A percentile compares a stretch with the other conserved stretches of the same genome.
These are phyloP conservation scores for Eubasilissa regina DNA, from an alignment of 1,140 invertebrate species.

Conservation along the genomic window DNA sequence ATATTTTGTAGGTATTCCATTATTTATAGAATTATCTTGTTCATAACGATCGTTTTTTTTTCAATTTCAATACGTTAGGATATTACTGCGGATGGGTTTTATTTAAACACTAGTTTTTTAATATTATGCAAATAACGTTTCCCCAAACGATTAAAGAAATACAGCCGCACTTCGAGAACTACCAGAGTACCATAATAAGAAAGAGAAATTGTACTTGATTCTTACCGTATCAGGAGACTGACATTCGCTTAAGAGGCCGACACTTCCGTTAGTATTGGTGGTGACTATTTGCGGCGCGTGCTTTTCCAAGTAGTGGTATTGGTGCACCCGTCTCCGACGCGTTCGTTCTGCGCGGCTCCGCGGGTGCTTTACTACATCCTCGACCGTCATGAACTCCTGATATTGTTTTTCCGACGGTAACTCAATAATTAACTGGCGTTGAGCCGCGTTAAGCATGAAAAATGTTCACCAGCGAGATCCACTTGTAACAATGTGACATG, in stretches of 20 bases:
- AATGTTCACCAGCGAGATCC: neutral
- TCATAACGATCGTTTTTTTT: too few species aligned
- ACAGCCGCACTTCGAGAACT: neutral
- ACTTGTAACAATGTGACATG: slow-evolving; percentile 14
- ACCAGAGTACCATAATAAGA: neutral
- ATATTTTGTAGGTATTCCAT: too few species aligned
- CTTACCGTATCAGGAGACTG: slow-evolving; percentile 14
- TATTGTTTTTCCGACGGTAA: neutral
- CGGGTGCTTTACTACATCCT: slow-evolving; percentile 30
- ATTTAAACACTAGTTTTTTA: too few species aligned
- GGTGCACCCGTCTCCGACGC: slow-evolving; percentile 25
- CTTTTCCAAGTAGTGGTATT: slow-evolving; percentile 8
- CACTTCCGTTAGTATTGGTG: neutral
- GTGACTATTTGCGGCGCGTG: slow-evolving; percentile 16
- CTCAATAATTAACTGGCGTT: neutral
- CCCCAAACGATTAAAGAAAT: too few species aligned
- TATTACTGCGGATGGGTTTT: too few species aligned
- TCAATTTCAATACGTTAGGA: too few species aligned
- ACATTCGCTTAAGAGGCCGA: neutral
- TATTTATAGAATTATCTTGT: too few species aligned
- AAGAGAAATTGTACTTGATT: neutral
- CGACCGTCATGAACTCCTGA: slow-evolving; percentile 28
- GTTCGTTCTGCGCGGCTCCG: slow-evolving; percentile 42
- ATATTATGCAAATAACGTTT: too few species aligned
- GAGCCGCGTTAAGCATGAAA: neutral